Evolutionary conservation across 2,113 vertebrate genomes (phyloP).

Genomic region (Epinephelus moara): DNA sequence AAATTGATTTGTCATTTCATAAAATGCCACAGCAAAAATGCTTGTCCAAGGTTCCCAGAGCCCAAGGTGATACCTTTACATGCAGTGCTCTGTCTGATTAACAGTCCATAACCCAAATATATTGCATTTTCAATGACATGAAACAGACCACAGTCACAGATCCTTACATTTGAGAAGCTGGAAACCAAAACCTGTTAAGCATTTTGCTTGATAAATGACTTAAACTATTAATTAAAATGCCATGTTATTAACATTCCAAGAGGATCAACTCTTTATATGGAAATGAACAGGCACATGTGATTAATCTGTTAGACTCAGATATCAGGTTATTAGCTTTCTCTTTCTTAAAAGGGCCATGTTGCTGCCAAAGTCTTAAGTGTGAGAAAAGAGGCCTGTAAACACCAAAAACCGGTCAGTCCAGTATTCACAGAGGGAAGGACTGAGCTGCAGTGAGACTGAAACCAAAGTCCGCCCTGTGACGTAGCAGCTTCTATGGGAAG

Average conservation of each 20-base stretch:
- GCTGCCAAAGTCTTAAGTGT: not conserved
- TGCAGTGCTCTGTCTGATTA: too few species aligned
- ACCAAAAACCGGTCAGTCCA: constrained; percentile 65
- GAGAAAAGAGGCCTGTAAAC: not conserved
- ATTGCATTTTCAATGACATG: too few species aligned
- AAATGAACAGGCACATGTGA: not conserved
- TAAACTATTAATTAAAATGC: too few species aligned
- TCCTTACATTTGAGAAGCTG: too few species aligned
- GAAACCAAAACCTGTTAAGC: too few species aligned
- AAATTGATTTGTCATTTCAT: too few species aligned
- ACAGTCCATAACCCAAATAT: too few species aligned
- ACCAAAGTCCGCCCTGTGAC: constrained; percentile 25
- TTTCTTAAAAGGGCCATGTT: not conserved
- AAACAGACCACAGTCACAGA: too few species aligned
- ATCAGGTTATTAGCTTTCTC: constrained; percentile 13
- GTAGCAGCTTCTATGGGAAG: not conserved
- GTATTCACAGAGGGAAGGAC: constrained; percentile 24
- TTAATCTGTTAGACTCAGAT: not conserved
- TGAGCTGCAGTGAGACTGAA: constrained; percentile 26
- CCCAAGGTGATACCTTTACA: too few species aligned
- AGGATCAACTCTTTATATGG: not conserved
- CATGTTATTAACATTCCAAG: constrained; percentile 10
- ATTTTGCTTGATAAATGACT: too few species aligned
- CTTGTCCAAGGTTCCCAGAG: too few species aligned
- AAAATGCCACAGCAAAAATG: too few species aligned